These are phyloP conservation scores for Drosophila pseudotalamancana DNA, from an alignment of 2,888 invertebrate species.

Conservation along the genomic window DNA sequence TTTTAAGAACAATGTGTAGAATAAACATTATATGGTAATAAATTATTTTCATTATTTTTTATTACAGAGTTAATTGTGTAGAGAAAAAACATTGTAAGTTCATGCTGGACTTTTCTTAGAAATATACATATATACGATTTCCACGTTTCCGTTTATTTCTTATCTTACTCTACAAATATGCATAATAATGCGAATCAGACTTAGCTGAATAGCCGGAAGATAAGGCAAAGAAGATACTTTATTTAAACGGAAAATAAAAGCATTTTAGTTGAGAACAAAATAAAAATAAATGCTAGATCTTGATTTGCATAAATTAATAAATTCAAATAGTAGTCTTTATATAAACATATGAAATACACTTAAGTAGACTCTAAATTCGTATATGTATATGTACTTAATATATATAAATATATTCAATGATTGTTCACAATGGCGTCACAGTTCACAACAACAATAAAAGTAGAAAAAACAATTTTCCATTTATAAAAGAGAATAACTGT, in stretches of 20 bases:
- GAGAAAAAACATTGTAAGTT: too few relatives aligned
- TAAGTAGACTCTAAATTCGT: neutral
- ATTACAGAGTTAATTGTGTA: too few relatives aligned
- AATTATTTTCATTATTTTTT: too few relatives aligned
- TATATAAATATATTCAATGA: conserved; percentile 22
- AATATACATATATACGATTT: neutral
- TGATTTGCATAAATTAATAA: conserved; percentile 19
- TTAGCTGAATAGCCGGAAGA: neutral
- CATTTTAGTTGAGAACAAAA: conserved; percentile 24
- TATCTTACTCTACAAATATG: neutral
- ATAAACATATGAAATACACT: conserved; percentile 6
- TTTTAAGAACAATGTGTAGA: too few relatives aligned
- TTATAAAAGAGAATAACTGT: conserved; percentile 32
- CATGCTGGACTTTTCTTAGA: neutral
- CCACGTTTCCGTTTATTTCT: neutral
- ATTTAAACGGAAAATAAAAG: conserved; percentile 9
- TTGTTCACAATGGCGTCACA: conserved; percentile 40
- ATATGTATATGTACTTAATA: neutral
- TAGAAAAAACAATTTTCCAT: conserved; percentile 39
- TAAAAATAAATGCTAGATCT: conserved; percentile 18
- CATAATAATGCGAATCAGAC: neutral
- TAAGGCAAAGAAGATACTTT: neutral
- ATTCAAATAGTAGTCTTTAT: conserved; percentile 23
- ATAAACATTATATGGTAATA: too few relatives aligned
- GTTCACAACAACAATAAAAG: conserved; percentile 21